Evolutionary conservation across 2,797 vertebrate species (phyloP).

Genomic region (Tympanoctomys barrerae): DNA sequence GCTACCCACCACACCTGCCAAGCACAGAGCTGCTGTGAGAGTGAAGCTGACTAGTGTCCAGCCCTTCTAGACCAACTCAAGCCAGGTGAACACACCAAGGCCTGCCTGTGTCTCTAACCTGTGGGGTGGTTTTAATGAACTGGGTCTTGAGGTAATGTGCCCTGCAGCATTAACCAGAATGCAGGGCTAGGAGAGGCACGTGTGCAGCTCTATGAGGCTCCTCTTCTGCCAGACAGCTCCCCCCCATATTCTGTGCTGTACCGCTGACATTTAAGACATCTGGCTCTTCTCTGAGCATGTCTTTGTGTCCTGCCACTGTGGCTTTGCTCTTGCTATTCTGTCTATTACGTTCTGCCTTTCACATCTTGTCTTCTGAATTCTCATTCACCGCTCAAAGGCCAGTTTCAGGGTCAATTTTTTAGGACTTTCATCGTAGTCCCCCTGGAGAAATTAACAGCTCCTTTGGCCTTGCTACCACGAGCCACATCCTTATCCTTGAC

Average conservation of each 20-base stretch:
- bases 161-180: background rate
- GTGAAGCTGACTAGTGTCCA: background rate
- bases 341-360: conserved; percentile 15
- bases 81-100: background rate
- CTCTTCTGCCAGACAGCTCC: background rate
- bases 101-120: background rate
- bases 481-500: background rate
- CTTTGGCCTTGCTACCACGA: background rate
- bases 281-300: background rate
- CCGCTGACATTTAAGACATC: background rate
- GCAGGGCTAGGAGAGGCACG: background rate
- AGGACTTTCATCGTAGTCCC: background rate
- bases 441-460: background rate
- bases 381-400: background rate
- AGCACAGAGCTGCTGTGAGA: background rate
- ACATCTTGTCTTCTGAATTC: conserved; percentile 2
- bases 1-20: background rate
- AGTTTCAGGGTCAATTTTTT: background rate
- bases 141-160: background rate
- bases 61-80: background rate
- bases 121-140: background rate
- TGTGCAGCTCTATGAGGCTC: background rate
- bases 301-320: background rate
- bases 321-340: background rate
- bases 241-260: background rate